Conservation (phyloP, 2,888 invertebrate genomes). For the Lasioglossum morio region DNA sequence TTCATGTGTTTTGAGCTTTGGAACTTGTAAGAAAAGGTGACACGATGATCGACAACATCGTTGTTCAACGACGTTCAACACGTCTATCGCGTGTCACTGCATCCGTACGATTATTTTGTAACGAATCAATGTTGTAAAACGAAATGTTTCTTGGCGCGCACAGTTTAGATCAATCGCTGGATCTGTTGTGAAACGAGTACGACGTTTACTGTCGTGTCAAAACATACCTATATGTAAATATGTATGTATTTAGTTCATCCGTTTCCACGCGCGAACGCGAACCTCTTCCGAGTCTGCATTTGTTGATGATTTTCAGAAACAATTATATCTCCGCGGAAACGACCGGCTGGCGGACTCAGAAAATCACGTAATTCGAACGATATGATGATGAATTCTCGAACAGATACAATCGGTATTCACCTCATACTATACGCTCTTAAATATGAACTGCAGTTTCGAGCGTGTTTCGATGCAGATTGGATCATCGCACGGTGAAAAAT, state of each 20-base stretch:
- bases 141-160: neutral
- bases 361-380: constrained; percentile 31
- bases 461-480: constrained; percentile 20
- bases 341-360: neutral
- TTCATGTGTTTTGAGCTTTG: neutral
- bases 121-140: neutral
- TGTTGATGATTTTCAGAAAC: neutral
- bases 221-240: too few species aligned
- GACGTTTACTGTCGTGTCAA: constrained; percentile 1
- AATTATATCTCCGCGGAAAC: neutral
- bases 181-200: constrained; percentile 1
- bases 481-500: constrained; percentile 4
- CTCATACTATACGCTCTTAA: constrained; percentile 11
- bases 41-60: neutral
- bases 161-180: neutral
- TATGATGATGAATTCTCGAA: constrained; percentile 2
- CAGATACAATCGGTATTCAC: neutral
- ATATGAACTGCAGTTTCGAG: constrained; percentile 22
- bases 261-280: neutral
- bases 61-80: neutral
- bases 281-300: neutral
- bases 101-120: neutral
- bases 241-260: neutral
- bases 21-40: neutral
- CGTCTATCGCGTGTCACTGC: neutral